Evolutionary conservation across 1,140 invertebrate genomes (phyloP).

Genomic region (Magallana gigas): DNA sequence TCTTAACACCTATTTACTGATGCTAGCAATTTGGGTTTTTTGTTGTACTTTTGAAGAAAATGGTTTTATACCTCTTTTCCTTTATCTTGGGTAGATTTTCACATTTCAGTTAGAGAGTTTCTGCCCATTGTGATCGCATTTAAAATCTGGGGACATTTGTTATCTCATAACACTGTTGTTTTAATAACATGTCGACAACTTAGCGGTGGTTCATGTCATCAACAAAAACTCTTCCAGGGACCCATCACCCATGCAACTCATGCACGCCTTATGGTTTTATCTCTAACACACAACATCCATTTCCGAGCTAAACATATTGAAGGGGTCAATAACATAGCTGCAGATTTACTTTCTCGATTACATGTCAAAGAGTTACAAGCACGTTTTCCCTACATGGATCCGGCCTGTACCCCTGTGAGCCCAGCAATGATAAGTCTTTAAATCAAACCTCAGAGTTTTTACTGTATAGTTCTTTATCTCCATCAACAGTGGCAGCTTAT

Average conservation of each 20-base stretch:
- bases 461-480: background rate
- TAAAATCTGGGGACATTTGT: background rate
- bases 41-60: slow-evolving; percentile 3
- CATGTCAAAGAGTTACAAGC: slow-evolving; percentile 42
- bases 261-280: slow-evolving; percentile 22
- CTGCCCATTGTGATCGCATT: slow-evolving; percentile 39
- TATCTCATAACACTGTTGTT: slow-evolving; percentile 26
- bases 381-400: slow-evolving; percentile 26
- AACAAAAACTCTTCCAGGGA: slow-evolving; percentile 51
- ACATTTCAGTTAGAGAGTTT: background rate
- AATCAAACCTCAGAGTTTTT: background rate
- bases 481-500: background rate
- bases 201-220: slow-evolving; percentile 49
- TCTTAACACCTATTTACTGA: background rate
- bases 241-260: slow-evolving; percentile 40
- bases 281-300: slow-evolving; percentile 53
- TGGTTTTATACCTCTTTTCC: background rate
- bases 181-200: background rate
- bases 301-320: slow-evolving; percentile 50
- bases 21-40: background rate
- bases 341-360: slow-evolving; percentile 34
- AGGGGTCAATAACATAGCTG: slow-evolving; percentile 33
- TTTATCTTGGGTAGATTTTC: too few species aligned
- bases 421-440: slow-evolving; percentile 2
- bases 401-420: background rate